phyloP scores from a whole-genome alignment of 2,888 invertebrate species.

The Scelioninae gen. 1 region DNA sequence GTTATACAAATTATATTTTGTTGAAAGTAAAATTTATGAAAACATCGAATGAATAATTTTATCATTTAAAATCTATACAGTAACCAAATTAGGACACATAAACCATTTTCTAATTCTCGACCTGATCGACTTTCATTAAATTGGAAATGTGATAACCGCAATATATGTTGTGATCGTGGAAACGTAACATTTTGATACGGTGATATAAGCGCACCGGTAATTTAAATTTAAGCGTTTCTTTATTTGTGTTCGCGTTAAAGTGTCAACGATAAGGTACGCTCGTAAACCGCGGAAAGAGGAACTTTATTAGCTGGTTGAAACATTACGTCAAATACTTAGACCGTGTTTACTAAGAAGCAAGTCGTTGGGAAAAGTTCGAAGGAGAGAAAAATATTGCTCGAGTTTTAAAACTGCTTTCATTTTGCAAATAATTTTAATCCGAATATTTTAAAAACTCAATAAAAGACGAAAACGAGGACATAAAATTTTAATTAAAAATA shows the following conservation, averaged over 20 bases:
- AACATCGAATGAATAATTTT: no score
- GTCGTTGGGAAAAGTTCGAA: no score
- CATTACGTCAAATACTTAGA: neutral
- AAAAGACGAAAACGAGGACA: no score
- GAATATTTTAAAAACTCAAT: no score
- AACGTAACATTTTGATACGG: neutral
- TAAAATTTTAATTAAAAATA: no score
- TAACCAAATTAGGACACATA: neutral
- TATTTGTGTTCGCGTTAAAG: constrained; percentile 14
- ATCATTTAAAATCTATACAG: no score
- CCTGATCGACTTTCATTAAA: neutral
- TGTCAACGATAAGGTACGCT: constrained; percentile 21
- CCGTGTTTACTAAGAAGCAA: neutral
- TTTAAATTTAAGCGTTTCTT: constrained; percentile 22
- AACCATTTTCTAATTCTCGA: neutral
- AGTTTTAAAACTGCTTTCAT: no score
- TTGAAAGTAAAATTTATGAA: no score
- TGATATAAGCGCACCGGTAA: constrained; percentile 6
- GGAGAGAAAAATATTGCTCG: no score
- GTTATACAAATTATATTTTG: no score
- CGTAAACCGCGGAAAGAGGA: constrained; percentile 13
- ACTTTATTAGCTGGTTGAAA: constrained; percentile 17
- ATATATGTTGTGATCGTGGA: neutral
- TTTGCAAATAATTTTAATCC: no score
- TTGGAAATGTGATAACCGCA: neutral